Percentiles rank a stretch among this genome's conserved stretches.
phyloP scores from a whole-genome alignment of 2,113 vertebrate species.

The Alouatta palliata region DNA sequence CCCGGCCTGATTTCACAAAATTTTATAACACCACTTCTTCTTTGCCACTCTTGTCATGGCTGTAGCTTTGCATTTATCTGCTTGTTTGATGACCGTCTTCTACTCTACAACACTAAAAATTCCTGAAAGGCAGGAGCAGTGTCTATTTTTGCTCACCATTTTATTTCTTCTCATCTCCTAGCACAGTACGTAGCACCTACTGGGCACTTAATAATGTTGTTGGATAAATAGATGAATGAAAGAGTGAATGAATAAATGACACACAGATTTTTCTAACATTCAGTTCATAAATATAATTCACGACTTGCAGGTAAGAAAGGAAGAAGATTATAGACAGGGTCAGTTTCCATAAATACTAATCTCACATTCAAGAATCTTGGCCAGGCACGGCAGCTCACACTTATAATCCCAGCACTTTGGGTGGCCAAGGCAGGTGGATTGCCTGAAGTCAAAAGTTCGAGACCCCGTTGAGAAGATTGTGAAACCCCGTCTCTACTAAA shows the following conservation, averaged over 20 bases:
- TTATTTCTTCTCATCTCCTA: background rate
- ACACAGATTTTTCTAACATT: background rate
- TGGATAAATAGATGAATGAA: background rate
- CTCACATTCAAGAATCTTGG: slow-evolving; percentile 36
- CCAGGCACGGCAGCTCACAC: too few species aligned
- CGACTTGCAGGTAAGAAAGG: background rate
- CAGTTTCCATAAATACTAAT: slow-evolving; percentile 15
- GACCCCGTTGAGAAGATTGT: too few species aligned
- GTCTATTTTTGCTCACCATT: background rate
- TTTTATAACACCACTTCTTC: background rate
- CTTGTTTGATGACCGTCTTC: background rate
- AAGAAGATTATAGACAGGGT: slow-evolving; percentile 69
- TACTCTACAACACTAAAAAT: background rate
- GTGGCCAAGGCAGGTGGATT: too few species aligned
- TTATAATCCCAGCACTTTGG: too few species aligned
- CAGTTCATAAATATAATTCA: background rate
- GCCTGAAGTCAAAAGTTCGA: too few species aligned
- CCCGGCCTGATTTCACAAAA: background rate
- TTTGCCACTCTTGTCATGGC: background rate
- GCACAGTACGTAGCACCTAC: too few species aligned
- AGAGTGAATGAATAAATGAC: too few species aligned
- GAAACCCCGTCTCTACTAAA: too few species aligned
- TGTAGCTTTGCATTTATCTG: background rate
- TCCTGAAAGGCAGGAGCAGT: background rate
- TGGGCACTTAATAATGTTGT: background rate